Evolutionary conservation across 2,113 vertebrate genomes (phyloP).

Genomic region (Chroicocephalus ridibundus): DNA sequence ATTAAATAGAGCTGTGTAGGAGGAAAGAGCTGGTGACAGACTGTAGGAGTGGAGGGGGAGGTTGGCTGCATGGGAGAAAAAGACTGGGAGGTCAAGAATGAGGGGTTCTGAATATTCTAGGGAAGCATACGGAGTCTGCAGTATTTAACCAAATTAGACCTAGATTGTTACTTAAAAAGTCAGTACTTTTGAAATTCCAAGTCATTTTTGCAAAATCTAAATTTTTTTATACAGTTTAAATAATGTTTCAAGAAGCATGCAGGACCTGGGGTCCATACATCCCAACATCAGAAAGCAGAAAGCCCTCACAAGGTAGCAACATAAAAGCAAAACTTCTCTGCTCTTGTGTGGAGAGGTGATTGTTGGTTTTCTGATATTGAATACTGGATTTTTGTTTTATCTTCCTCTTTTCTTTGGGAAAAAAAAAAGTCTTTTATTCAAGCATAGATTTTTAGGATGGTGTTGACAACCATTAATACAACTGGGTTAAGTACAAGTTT

Average conservation of each 20-base stretch:
- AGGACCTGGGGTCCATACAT: not conserved
- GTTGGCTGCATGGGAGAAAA: not conserved
- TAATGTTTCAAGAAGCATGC: not conserved
- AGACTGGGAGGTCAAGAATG: not conserved
- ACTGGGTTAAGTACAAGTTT: not conserved
- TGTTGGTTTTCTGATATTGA: not conserved
- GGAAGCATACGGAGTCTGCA: not conserved
- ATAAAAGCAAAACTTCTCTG: not conserved
- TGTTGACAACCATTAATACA: not conserved
- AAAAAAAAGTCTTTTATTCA: not conserved
- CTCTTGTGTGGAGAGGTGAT: rapidly evolving
- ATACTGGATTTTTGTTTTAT: not conserved
- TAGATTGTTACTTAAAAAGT: not conserved
- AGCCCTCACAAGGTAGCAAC: not conserved
- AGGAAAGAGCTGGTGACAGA: not conserved
- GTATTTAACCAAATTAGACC: not conserved
- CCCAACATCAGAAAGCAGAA: not conserved
- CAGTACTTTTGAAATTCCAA: not conserved
- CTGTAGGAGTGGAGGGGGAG: rapidly evolving
- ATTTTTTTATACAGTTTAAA: not conserved
- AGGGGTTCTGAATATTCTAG: not conserved
- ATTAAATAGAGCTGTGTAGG: not conserved
- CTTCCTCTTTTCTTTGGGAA: not conserved
- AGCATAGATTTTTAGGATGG: not conserved
- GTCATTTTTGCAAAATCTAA: not conserved